A percentile compares a stretch with the other conserved stretches of the same genome.
phyloP scores from a whole-genome alignment of 2,888 invertebrate species.

The Timandra comae region DNA sequence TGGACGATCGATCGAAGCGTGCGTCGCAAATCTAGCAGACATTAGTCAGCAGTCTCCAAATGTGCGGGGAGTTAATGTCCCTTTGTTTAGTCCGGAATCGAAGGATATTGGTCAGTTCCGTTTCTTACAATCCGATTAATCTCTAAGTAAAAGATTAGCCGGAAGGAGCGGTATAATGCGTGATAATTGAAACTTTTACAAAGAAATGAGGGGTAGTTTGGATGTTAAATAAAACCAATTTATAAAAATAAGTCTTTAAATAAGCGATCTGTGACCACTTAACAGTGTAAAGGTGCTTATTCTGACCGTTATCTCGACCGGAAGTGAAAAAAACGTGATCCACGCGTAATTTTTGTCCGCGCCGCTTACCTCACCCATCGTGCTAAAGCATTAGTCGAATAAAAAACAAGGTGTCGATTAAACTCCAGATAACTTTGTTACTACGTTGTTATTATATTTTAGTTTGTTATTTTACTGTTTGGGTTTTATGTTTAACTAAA shows the following conservation, averaged over 20 bases:
- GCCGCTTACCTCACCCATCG: constrained; percentile 35
- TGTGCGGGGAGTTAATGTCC: constrained; percentile 51
- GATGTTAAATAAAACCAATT: constrained; percentile 40
- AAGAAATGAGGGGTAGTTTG: constrained; percentile 31
- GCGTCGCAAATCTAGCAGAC: constrained; percentile 37
- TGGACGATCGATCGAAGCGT: constrained; percentile 34
- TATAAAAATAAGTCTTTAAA: constrained; percentile 42
- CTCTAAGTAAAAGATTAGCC: constrained; percentile 45
- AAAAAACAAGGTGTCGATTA: constrained; percentile 67
- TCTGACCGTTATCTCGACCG: constrained; percentile 64
- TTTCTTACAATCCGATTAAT: constrained; percentile 47
- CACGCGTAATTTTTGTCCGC: constrained; percentile 58
- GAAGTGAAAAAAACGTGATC: constrained; percentile 65
- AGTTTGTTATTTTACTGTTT: constrained; percentile 50
- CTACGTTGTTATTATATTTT: constrained; percentile 55
- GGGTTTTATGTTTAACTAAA: constrained; percentile 29
- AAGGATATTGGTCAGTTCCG: constrained; percentile 57
- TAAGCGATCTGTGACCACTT: constrained; percentile 56
- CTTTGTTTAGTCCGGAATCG: constrained; percentile 55
- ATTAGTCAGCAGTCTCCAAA: constrained; percentile 48
- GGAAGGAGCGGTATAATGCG: constrained; percentile 59
- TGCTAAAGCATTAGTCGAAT: constrained; percentile 54
- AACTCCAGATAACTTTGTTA: constrained; percentile 58
- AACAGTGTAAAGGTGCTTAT: constrained; percentile 64
- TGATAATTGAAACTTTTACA: constrained; percentile 56